These are phyloP conservation scores for Lucinisca nassula DNA, from an alignment of 2,888 invertebrate genomes.

Conservation along the genomic window DNA sequence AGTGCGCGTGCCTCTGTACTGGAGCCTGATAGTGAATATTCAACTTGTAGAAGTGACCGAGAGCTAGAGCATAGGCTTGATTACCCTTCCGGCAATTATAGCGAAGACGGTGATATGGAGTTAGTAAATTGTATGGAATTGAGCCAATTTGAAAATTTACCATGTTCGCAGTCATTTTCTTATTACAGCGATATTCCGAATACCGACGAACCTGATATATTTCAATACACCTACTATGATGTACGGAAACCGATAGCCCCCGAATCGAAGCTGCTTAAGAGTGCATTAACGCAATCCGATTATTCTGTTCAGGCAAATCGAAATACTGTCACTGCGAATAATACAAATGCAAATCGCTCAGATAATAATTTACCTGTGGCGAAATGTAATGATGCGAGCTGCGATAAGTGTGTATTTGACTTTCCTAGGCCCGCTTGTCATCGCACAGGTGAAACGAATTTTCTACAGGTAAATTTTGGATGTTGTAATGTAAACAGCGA, in stretches of 20 bases:
- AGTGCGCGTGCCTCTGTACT: too few species aligned
- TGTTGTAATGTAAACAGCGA: slow-evolving; percentile 12
- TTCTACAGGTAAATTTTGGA: slow-evolving; percentile 11
- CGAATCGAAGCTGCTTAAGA: not conserved
- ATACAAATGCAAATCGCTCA: slow-evolving; percentile 48
- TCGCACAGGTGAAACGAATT: not conserved
- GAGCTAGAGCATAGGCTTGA: too few species aligned
- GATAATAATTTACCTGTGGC: slow-evolving; percentile 25
- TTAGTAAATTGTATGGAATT: too few species aligned
- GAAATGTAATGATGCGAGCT: slow-evolving; percentile 46
- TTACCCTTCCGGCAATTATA: too few species aligned
- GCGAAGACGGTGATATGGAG: too few species aligned
- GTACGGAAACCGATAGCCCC: slow-evolving; percentile 31
- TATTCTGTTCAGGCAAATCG: not conserved
- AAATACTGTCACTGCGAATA: slow-evolving; percentile 3
- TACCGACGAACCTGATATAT: not conserved
- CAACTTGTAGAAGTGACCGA: too few species aligned
- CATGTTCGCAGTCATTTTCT: too few species aligned
- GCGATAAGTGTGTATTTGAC: slow-evolving; percentile 47
- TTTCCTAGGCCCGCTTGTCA: slow-evolving; percentile 20
- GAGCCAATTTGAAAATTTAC: too few species aligned
- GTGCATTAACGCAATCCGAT: not conserved
- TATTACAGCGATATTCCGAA: too few species aligned
- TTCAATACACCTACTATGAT: slow-evolving; percentile 48
- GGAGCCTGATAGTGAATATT: too few species aligned